Evolutionary conservation across 2,113 vertebrate species (phyloP), one percentile per base, ranked within the genome.

Genomic region (Chunga burmeisteri): DNA sequence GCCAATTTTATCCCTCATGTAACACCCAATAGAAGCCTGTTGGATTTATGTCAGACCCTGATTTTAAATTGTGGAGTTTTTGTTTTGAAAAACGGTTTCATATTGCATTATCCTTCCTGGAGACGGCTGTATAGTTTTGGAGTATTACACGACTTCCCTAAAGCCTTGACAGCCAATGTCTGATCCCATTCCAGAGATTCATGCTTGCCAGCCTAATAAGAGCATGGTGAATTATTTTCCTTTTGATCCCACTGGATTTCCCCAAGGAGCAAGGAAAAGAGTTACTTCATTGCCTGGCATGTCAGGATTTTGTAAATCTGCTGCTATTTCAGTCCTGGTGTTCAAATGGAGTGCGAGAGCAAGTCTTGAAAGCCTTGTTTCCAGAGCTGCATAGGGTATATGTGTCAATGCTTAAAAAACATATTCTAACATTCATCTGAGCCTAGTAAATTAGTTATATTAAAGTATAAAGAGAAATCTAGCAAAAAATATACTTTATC

Each of bases 221-320:
- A 95, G 47, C 77, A 82, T 10, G 40, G 62, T 73, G 58, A 73
- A 65, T 94, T 94, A 94, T 88, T 67, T 87, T 84, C 58, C 50
- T 94, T 94, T 80, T 94, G 96, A 94, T 88, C 93, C 79, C 65
- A 50, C 59, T 91, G 73, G 58, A 49, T 95, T 94, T 80, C 82
- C 70, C 82, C 18, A 72, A 84, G 67, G 70, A 96, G 52, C n/a
- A 91, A 92, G 66, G 42, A 84, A 65, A 88, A 88, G 8, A 53
- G 63, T 97, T 90, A 94, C 77, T 80, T 97, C 88, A 87, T 95
- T 88, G 71, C 73, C 46, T 94, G 73, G 79, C 88, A 56, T 32
- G 55, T 72, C 62, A 86, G 77, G 56, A 58, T 85, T 94, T 77
- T 73, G 49, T 58, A 93, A 96, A 74, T 66, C 47, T 38, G 84